Conservation (phyloP, 2,113 vertebrate genomes). For the Austrofundulus limnaeus region DNA sequence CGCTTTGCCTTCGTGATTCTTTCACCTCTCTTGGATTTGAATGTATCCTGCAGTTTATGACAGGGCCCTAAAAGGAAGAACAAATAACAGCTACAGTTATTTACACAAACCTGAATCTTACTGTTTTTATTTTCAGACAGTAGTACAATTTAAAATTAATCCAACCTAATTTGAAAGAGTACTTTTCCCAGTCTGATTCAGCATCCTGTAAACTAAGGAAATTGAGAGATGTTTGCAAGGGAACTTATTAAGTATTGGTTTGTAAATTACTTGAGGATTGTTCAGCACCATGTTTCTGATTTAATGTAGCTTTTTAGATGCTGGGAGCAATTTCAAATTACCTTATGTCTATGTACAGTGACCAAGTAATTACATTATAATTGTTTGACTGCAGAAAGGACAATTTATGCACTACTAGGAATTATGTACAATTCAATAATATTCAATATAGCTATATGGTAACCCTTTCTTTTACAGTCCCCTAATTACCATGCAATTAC, state of each 20-base stretch:
- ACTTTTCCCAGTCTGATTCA: no score
- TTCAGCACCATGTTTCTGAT: no score
- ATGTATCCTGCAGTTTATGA: slow-evolving; percentile 58
- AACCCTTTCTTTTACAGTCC: no score
- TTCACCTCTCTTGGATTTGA: neutral
- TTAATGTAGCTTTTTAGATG: neutral
- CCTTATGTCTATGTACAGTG: neutral
- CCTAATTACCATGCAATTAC: no score
- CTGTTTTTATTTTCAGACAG: neutral
- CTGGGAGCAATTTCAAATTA: neutral
- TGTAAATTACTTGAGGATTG: neutral
- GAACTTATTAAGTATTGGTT: neutral
- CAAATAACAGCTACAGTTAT: neutral
- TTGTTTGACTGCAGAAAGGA: no score
- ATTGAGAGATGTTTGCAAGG: no score
- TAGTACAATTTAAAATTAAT: neutral
- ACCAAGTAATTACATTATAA: neutral
- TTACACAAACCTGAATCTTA: neutral
- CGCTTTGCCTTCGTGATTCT: slow-evolving; percentile 22
- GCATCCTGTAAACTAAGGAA: no score
- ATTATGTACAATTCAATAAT: no score
- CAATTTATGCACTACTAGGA: no score
- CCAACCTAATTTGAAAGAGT: neutral
- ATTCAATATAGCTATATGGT: no score
- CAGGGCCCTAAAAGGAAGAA: slow-evolving; percentile 65